Percentiles rank a stretch among this genome's conserved stretches.
Evolutionary conservation across 2,113 vertebrate genomes (phyloP).

Genomic region (Xyliphius kryptos): DNA sequence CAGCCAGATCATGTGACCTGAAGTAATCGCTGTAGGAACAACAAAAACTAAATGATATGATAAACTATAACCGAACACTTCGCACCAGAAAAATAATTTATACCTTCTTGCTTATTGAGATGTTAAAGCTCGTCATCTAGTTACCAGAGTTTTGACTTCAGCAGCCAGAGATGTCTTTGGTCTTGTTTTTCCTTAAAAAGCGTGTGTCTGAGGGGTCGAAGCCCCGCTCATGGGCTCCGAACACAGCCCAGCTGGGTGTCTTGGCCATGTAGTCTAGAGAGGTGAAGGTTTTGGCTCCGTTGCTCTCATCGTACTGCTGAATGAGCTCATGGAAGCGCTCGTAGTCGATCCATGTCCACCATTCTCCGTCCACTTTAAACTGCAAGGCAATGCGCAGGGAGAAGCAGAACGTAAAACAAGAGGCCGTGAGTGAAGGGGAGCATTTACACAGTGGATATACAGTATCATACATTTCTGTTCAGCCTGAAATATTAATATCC

Average conservation of each 20-base stretch:
- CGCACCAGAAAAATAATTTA: too few species aligned
- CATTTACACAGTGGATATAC: too few species aligned
- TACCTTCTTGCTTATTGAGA: too few species aligned
- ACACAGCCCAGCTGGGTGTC: constrained; percentile 83
- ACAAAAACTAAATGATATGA: too few species aligned
- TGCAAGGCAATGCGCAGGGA: too few species aligned
- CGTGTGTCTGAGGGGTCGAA: constrained; percentile 82
- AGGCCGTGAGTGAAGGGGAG: not conserved
- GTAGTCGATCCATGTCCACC: constrained; percentile 93
- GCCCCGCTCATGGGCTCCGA: constrained; percentile 76
- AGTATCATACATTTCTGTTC: too few species aligned
- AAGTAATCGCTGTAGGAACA: too few species aligned
- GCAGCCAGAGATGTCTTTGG: constrained; percentile 78
- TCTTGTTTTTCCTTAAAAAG: constrained; percentile 76
- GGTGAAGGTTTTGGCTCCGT: constrained; percentile 64
- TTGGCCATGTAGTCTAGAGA: constrained; percentile 72
- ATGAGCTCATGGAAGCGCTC: constrained; percentile 78
- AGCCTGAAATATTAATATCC: too few species aligned
- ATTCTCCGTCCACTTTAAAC: constrained; percentile 79
- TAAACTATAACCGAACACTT: too few species aligned
- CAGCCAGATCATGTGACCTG: too few species aligned
- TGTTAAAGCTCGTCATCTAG: too few species aligned
- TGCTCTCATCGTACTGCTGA: constrained; percentile 56
- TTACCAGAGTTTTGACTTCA: too few species aligned
- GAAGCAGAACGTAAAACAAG: not conserved